Percentiles rank a stretch among this genome's conserved stretches.
phyloP scores from a whole-genome alignment of 2,113 vertebrate genomes.

The Nansenia antarctica region DNA sequence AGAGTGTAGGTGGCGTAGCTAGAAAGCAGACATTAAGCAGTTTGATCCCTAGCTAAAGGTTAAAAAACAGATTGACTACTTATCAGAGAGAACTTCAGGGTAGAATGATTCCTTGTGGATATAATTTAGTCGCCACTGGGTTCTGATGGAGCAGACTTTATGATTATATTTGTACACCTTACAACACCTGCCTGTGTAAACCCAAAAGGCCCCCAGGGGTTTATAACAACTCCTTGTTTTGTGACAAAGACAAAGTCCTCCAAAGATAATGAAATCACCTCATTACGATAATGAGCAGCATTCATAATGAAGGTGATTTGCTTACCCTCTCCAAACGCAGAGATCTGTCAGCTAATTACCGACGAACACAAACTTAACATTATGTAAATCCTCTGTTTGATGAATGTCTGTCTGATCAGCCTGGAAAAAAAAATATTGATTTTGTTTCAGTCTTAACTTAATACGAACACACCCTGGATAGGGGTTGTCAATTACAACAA shows the following conservation, averaged over 20 bases:
- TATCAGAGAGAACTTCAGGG: constrained; percentile 43
- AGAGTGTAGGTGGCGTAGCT: constrained; percentile 60
- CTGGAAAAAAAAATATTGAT: constrained; percentile 26
- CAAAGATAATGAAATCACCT: constrained; percentile 76
- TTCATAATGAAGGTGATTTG: constrained; percentile 70
- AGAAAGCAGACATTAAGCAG: constrained; percentile 58
- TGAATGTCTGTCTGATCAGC: constrained; percentile 40
- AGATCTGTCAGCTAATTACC: constrained; percentile 63
- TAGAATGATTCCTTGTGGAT: constrained; percentile 8
- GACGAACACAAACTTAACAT: constrained; percentile 46
- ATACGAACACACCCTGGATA: neutral
- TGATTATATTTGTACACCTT: constrained; percentile 17
- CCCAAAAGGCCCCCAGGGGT: constrained; percentile 41
- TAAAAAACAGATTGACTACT: constrained; percentile 66
- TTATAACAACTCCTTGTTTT: constrained; percentile 60
- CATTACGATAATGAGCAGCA: constrained; percentile 75
- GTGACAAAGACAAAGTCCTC: constrained; percentile 68
- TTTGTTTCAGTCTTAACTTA: constrained; percentile 39
- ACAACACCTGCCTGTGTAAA: constrained; percentile 49
- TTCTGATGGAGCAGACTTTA: neutral
- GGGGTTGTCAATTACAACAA: neutral
- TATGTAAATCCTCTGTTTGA: constrained; percentile 51
- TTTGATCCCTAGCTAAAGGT: constrained; percentile 59
- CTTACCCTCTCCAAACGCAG: constrained; percentile 32
- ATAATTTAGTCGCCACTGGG: neutral